These are phyloP conservation scores for Pycnomerus fuliginosus DNA, from an alignment of 2,888 invertebrate genomes.

Conservation along the genomic window DNA sequence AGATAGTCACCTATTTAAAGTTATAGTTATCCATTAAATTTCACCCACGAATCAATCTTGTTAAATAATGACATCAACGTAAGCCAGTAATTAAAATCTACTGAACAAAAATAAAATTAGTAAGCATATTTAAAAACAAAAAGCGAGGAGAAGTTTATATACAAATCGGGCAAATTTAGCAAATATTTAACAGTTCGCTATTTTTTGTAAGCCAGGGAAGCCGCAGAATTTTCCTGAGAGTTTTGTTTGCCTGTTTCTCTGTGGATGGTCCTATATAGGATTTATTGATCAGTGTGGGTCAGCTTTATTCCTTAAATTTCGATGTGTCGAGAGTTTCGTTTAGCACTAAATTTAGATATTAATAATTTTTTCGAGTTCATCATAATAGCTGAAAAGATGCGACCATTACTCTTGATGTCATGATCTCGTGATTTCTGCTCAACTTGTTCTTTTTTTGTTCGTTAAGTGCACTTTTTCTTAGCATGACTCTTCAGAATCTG, in stretches of 20 bases:
- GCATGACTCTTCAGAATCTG: slow-evolving; percentile 37
- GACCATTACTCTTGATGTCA: slow-evolving; percentile 38
- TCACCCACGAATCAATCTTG: no score
- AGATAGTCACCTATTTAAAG: no score
- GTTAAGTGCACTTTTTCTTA: slow-evolving; percentile 39
- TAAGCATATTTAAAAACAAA: no score
- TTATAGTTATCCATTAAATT: no score
- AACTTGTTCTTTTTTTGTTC: slow-evolving; percentile 35
- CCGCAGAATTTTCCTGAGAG: slow-evolving; percentile 18
- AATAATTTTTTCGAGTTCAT: slow-evolving; percentile 1
- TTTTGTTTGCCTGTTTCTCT: slow-evolving; percentile 16
- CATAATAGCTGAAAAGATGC: slow-evolving; percentile 17
- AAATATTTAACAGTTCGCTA: slow-evolving; percentile 14
- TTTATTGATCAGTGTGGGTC: slow-evolving; percentile 22
- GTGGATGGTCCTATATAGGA: slow-evolving; percentile 13
- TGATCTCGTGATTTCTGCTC: slow-evolving; percentile 31
- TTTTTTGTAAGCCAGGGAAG: slow-evolving; percentile 10
- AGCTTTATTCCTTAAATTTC: slow-evolving; percentile 21
- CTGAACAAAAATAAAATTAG: slow-evolving; percentile 9
- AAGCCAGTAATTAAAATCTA: no score
- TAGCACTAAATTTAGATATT: slow-evolving; percentile 7
- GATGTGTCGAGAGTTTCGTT: slow-evolving; percentile 11
- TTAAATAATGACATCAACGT: no score
- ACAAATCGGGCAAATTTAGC: slow-evolving; percentile 7
- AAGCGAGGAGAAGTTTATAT: slow-evolving; percentile 4